Evolutionary conservation across 2,888 invertebrate species (phyloP), one percentile per base, ranked within the genome.

Genomic region (Craniophora ligustri): DNA sequence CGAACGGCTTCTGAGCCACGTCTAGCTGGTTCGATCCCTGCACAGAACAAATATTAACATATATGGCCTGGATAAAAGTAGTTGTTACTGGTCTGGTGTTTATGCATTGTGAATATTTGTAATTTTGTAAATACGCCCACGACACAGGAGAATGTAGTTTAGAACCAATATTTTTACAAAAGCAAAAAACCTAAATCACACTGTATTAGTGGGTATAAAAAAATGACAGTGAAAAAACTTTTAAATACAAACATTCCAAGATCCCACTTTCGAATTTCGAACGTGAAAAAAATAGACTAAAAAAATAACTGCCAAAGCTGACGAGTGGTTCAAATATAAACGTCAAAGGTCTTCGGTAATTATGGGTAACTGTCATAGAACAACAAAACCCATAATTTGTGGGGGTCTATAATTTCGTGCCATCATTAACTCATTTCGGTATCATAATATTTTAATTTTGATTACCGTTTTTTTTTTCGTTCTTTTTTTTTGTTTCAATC

Each of bases 401-500:
- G 41, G 48, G 39, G 26, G 14, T 30, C 55, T 45, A 54, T 72
- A 66, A 77, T 77, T 77, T 66, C 16, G 41, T 58, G 39, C 40
- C 32, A 71, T 71, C 68, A 68, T 66, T 46, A 56, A 57, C 36
- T 63, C 32, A 61, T 58, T 70, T 65, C 23, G 54, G 61, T 59
- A 45, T 51, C 60, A 23, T 58, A 44, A 65, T 64, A 58, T 67
- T 72, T 72, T 72, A 72, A 72, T 72, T 71, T 51, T 47, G 44
- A 65, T 65, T 18, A 49, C 59, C 23, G 23, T 23, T 26, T 5
- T 46, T 63, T 63, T 62, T 64, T 41, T 18, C 41, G 23, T 10
- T n/a, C 5, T 35, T 50, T 41, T 55, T 44, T 40, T 16, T 21
- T 34, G n/a, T n/a, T n/a, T n/a, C n/a, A n/a, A n/a, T n/a, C n/a